A percentile compares a stretch with the other conserved stretches of the same genome.
These are phyloP conservation scores for Zaprionus obscuricornis DNA, from an alignment of 2,888 invertebrate genomes.

Conservation along the genomic window DNA sequence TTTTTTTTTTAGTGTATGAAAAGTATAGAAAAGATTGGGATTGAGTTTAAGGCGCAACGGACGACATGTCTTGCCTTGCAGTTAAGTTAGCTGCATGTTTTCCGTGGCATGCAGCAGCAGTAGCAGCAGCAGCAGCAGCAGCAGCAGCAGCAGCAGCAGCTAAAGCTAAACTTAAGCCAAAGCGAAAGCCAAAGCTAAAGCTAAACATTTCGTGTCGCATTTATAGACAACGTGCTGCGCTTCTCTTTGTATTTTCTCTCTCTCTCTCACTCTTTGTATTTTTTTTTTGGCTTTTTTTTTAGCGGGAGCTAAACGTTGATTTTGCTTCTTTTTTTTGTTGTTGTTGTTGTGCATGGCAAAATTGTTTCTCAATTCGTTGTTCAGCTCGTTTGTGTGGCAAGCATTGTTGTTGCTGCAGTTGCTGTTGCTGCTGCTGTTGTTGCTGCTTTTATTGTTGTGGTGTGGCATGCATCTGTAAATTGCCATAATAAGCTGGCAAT, in stretches of 20 bases:
- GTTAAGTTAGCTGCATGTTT: slow-evolving; percentile 70
- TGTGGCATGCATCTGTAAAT: slow-evolving; percentile 48
- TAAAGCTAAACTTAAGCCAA: slow-evolving; percentile 1
- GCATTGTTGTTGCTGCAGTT: too few relatives aligned
- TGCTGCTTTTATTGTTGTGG: slow-evolving; percentile 7
- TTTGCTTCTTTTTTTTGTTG: too few relatives aligned
- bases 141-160: too few relatives aligned
- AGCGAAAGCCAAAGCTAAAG: slow-evolving; percentile 29
- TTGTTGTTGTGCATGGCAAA: too few relatives aligned
- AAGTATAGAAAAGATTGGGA: slow-evolving; percentile 2
- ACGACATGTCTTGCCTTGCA: slow-evolving; percentile 60
- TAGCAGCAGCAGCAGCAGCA: too few relatives aligned
- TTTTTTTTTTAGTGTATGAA: too few relatives aligned
- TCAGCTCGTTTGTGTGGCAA: slow-evolving; percentile 47
- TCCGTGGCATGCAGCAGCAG: slow-evolving; percentile 56
- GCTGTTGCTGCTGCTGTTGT: slow-evolving; percentile 5
- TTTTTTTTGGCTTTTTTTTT: slow-evolving; percentile 18
- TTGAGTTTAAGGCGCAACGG: slow-evolving; percentile 1
- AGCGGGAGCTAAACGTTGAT: slow-evolving; percentile 64
- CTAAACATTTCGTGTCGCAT: slow-evolving; percentile 77
- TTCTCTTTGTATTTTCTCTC: slow-evolving; percentile 4
- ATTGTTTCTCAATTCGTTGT: slow-evolving; percentile 72
- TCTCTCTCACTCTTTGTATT: not conserved
- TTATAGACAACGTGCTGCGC: slow-evolving; percentile 74
- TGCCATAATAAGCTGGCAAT: slow-evolving; percentile 66